phyloP scores from a whole-genome alignment of 2,888 invertebrate genomes.

The Xestia xanthographa region DNA sequence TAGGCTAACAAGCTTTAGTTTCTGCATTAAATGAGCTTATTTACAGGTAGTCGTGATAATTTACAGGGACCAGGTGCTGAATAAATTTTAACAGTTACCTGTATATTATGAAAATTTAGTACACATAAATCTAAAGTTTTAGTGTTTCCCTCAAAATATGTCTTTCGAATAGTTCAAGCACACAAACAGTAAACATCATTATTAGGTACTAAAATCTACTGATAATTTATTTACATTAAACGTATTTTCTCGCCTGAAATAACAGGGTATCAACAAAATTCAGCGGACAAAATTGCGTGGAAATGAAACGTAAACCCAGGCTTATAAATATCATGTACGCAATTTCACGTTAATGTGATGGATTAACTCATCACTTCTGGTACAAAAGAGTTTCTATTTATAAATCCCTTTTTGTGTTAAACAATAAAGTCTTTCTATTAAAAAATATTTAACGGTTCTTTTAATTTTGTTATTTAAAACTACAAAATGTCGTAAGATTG shows the following conservation, averaged over 20 bases:
- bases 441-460: background rate
- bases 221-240: background rate
- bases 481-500: background rate
- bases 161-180: background rate
- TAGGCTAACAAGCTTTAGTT: background rate
- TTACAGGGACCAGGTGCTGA: too few relatives aligned
- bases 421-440: too few relatives aligned
- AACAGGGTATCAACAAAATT: conserved; percentile 14
- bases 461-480: background rate
- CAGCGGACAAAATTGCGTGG: conserved; percentile 15
- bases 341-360: conserved; percentile 6
- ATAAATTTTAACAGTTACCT: background rate
- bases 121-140: background rate
- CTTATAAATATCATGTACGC: background rate
- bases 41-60: background rate
- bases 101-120: background rate
- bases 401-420: background rate
- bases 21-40: background rate
- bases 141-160: background rate
- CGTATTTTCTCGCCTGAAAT: conserved; percentile 17
- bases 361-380: conserved; percentile 22
- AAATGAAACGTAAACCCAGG: conserved; percentile 37
- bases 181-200: background rate
- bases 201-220: background rate
- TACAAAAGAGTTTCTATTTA: background rate